Conservation (phyloP, 2,797 vertebrate genomes). For the Tolypeutes matacus region DNA sequence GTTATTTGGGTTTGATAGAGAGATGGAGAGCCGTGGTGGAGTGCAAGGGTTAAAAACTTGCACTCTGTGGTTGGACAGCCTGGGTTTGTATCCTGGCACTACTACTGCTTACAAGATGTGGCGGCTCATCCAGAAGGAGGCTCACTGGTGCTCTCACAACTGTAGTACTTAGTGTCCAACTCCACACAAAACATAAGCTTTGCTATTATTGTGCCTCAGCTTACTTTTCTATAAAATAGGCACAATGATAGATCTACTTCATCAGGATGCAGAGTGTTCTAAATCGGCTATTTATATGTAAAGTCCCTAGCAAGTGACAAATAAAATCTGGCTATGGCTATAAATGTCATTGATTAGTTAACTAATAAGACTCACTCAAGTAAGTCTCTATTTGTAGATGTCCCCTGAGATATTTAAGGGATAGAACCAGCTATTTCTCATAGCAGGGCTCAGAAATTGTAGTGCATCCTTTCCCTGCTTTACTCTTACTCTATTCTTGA, state of each 20-base stretch:
- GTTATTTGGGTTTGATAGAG: background rate
- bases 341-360: background rate
- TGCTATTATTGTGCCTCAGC: background rate
- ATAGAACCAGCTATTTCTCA: background rate
- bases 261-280: background rate
- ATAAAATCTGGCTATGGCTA: background rate
- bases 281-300: background rate
- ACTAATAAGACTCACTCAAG: background rate
- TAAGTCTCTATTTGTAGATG: background rate
- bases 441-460: background rate
- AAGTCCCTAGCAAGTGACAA: background rate
- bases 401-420: background rate
- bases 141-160: background rate
- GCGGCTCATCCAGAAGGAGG: background rate
- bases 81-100: background rate
- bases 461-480: background rate
- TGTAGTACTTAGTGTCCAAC: background rate
- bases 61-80: background rate
- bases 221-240: background rate
- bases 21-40: background rate
- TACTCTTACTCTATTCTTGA: conserved; percentile 41
- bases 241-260: background rate
- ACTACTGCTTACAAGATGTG: background rate
- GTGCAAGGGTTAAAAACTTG: background rate
- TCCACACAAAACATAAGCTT: background rate